A percentile compares a stretch with the other conserved stretches of the same genome.
phyloP scores from a whole-genome alignment of 2,888 invertebrate genomes.

The Chrysolina oricalcia region DNA sequence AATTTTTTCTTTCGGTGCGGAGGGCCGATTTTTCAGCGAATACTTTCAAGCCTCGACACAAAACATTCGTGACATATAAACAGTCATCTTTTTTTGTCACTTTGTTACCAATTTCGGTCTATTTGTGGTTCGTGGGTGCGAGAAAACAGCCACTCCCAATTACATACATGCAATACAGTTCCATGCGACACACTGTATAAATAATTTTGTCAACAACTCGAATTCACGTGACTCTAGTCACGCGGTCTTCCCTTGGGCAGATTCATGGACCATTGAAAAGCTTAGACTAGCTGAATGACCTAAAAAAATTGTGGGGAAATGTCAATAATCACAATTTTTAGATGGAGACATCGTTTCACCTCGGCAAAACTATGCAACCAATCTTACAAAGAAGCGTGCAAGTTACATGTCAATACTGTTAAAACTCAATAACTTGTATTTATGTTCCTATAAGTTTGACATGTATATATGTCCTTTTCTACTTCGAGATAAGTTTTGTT shows the following conservation, averaged over 20 bases:
- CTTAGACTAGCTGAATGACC: neutral
- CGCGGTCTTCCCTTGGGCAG: constrained; percentile 52
- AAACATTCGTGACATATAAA: no score
- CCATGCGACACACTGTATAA: constrained; percentile 48
- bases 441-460: no score
- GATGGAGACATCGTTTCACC: neutral
- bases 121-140: constrained; percentile 47
- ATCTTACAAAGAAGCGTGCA: neutral
- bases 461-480: no score
- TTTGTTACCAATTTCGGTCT: constrained; percentile 37
- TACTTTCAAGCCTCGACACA: neutral
- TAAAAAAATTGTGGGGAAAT: neutral
- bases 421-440: no score
- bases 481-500: no score
- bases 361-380: neutral
- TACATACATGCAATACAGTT: constrained; percentile 47
- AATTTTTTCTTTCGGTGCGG: constrained; percentile 18
- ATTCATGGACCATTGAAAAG: neutral
- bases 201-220: constrained; percentile 45
- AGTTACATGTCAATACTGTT: no score
- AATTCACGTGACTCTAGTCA: constrained; percentile 57
- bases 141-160: constrained; percentile 65
- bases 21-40: constrained; percentile 27
- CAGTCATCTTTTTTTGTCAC: neutral
- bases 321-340: neutral